phyloP scores from a whole-genome alignment of 2,113 vertebrate species.

The Hemibagrus wyckioides region DNA sequence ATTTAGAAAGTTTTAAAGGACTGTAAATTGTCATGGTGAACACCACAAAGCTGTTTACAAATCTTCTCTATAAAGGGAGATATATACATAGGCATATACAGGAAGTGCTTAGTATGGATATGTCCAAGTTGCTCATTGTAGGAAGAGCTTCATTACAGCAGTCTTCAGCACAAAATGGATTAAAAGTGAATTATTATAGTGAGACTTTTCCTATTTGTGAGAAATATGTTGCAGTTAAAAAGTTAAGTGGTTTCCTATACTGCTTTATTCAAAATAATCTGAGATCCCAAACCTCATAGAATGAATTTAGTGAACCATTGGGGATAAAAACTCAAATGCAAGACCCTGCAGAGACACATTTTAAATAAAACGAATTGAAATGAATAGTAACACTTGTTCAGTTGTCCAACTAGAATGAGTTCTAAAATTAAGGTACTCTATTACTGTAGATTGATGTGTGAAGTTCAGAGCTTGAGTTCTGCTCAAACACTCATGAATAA shows the following conservation, averaged over 20 bases:
- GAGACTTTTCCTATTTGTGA: neutral
- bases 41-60: neutral
- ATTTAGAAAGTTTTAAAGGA: neutral
- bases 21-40: neutral
- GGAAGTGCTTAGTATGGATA: neutral
- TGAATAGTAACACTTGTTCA: neutral
- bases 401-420: neutral
- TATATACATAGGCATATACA: neutral
- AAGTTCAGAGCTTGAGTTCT: slow-evolving; percentile 16
- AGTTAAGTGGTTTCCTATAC: neutral
- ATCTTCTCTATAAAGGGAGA: neutral
- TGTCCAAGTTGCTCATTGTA: neutral
- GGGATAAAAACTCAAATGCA: too few relatives aligned
- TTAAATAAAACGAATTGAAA: neutral
- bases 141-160: neutral
- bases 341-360: neutral
- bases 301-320: neutral
- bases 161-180: neutral
- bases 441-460: neutral
- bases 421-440: neutral
- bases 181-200: neutral
- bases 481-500: slow-evolving; percentile 33
- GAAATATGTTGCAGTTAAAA: neutral
- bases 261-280: neutral
- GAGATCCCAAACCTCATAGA: neutral